Evolutionary conservation across 2,113 vertebrate genomes (phyloP).

Genomic region (Elaphurus davidianus): DNA sequence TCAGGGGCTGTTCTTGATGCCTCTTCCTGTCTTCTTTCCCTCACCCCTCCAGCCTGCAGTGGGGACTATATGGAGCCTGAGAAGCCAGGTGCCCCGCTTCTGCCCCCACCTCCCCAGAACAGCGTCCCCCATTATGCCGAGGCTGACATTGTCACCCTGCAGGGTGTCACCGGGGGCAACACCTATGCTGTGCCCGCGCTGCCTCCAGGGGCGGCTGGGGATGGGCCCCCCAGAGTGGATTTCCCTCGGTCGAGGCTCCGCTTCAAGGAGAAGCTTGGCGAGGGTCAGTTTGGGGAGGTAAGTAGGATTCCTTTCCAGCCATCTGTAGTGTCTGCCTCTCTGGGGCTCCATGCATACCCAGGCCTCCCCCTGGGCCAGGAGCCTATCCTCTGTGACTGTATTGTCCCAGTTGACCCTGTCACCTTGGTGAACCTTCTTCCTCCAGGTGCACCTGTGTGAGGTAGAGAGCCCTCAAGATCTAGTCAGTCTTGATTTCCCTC

Average conservation of each 20-base stretch:
- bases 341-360: not conserved
- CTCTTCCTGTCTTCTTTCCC: conserved; percentile 24
- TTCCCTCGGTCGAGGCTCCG: conserved; percentile 89
- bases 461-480: conserved; percentile 92
- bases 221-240: conserved; percentile 87
- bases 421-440: not conserved
- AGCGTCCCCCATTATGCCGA: conserved; percentile 95
- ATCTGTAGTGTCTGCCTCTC: not conserved
- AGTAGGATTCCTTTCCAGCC: not conserved
- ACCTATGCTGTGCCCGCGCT: conserved; percentile 90
- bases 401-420: not conserved
- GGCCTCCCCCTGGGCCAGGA: not conserved
- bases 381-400: too few species aligned
- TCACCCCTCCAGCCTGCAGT: conserved; percentile 81
- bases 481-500: conserved; percentile 87
- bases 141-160: conserved; percentile 93
- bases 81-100: conserved; percentile 79
- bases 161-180: conserved; percentile 93
- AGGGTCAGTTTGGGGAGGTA: conserved; percentile 96
- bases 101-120: conserved; percentile 82
- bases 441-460: conserved; percentile 93
- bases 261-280: conserved; percentile 95
- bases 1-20: not conserved
- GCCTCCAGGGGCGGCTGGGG: conserved; percentile 84
- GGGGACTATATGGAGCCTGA: conserved; percentile 85